phyloP scores from a whole-genome alignment of 2,888 invertebrate genomes.

The Molanna angustata region DNA sequence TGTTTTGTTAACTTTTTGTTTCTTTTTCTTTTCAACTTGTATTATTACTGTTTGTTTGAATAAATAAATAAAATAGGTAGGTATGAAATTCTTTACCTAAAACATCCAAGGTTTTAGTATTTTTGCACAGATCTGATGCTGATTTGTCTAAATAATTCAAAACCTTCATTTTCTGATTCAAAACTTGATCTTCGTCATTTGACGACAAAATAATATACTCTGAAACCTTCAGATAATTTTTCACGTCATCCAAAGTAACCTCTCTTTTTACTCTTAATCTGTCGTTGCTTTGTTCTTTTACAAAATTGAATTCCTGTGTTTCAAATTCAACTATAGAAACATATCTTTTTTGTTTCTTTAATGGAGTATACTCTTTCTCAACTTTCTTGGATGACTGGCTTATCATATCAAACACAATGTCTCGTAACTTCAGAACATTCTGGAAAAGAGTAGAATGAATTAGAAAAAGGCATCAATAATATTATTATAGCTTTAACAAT shows the following conservation, averaged over 20 bases:
- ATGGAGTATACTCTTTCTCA: background rate
- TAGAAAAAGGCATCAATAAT: too few species aligned
- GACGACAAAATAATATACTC: slow-evolving; percentile 32
- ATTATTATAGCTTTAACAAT: too few species aligned
- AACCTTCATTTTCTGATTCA: slow-evolving; percentile 27
- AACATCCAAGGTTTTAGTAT: slow-evolving; percentile 11
- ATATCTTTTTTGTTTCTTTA: background rate
- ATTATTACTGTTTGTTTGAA: too few species aligned
- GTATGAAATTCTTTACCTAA: too few species aligned
- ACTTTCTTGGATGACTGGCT: slow-evolving; percentile 18
- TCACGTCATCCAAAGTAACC: slow-evolving; percentile 23
- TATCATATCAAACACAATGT: slow-evolving; percentile 23
- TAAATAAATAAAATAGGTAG: too few species aligned
- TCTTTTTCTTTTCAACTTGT: too few species aligned
- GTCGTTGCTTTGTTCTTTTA: background rate
- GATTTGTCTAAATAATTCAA: slow-evolving; percentile 21
- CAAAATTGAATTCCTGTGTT: background rate
- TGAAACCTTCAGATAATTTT: slow-evolving; percentile 25
- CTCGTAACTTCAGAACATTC: slow-evolving; percentile 27
- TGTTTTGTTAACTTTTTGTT: too few species aligned
- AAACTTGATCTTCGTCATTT: slow-evolving; percentile 18
- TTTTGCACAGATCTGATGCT: slow-evolving; percentile 21
- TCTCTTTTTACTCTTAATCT: slow-evolving; percentile 19
- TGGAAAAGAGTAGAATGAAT: too few species aligned
- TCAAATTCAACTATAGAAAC: background rate